A percentile compares a stretch with the other conserved stretches of the same genome.
These are phyloP conservation scores for Trigoniulus corallinus DNA, from an alignment of 1,140 invertebrate species.

Conservation along the genomic window DNA sequence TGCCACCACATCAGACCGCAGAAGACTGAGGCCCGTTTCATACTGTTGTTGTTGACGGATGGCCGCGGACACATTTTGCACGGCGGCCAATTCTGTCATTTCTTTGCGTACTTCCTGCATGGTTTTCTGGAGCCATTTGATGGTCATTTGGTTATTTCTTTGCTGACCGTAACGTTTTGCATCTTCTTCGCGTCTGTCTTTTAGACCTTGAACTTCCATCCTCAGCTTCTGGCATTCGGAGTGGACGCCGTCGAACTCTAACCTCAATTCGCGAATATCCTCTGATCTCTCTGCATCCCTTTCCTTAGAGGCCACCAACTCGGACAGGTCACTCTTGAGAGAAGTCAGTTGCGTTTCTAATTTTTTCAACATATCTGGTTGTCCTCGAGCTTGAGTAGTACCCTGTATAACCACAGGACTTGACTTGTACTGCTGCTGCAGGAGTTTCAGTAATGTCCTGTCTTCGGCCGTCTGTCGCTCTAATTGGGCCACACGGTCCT, in stretches of 20 bases:
- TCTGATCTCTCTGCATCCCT: neutral
- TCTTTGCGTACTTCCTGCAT: slow-evolving; percentile 10
- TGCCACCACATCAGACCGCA: slow-evolving; percentile 7
- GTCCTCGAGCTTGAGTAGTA: too few relatives aligned
- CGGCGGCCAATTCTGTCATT: slow-evolving; percentile 11
- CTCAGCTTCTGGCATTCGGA: slow-evolving; percentile 7
- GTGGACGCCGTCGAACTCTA: slow-evolving; percentile 2
- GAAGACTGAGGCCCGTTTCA: slow-evolving; percentile 1
- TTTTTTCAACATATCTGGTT: too few relatives aligned
- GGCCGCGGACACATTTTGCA: slow-evolving; percentile 10
- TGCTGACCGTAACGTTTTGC: neutral
- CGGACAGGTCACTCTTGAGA: neutral
- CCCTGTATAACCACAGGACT: too few relatives aligned
- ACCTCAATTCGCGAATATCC: slow-evolving; percentile 1
- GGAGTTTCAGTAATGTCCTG: too few relatives aligned
- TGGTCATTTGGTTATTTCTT: slow-evolving; percentile 4
- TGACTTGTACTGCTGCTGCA: too few relatives aligned
- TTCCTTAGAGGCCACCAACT: neutral
- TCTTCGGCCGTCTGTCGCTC: too few relatives aligned
- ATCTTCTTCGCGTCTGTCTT: slow-evolving; percentile 1
- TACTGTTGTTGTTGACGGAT: slow-evolving; percentile 5
- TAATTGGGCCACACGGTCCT: too few relatives aligned
- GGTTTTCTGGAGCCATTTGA: slow-evolving; percentile 11
- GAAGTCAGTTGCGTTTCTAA: neutral
- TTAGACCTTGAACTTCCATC: slow-evolving; percentile 5